phyloP scores from a whole-genome alignment of 2,113 vertebrate species.

The Campylomormyrus tamandua region DNA sequence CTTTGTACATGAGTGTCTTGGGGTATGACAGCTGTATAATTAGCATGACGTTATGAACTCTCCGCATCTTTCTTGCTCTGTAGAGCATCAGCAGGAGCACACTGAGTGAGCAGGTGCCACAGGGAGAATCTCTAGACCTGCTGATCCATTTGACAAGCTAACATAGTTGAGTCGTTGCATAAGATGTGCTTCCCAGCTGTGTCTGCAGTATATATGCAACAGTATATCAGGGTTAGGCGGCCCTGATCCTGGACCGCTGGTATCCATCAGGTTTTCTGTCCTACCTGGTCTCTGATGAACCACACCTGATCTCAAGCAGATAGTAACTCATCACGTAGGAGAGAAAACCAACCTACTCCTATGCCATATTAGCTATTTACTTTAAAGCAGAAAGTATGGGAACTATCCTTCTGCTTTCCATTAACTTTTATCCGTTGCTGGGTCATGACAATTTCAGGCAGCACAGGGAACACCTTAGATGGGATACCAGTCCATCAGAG shows the following conservation, averaged over 20 bases:
- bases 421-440: neutral
- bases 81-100: neutral
- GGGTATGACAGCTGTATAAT: neutral
- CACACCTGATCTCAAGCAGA: neutral
- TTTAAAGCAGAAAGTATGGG: neutral
- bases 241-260: neutral
- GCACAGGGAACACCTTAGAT: neutral
- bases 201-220: neutral
- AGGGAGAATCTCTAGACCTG: neutral
- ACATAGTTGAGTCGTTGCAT: neutral
- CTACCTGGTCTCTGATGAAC: neutral
- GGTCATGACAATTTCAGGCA: neutral
- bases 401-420: neutral
- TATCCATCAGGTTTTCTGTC: neutral
- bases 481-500: neutral
- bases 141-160: neutral
- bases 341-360: neutral
- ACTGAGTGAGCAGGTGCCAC: neutral
- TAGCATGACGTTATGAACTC: neutral
- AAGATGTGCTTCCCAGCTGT: neutral
- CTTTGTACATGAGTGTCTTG: neutral
- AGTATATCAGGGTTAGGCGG: neutral
- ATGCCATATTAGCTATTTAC: neutral
- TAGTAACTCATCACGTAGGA: neutral
- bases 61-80: neutral